Conservation (phyloP, 2,113 vertebrate species). For the Dicrurus megarhynchus region DNA sequence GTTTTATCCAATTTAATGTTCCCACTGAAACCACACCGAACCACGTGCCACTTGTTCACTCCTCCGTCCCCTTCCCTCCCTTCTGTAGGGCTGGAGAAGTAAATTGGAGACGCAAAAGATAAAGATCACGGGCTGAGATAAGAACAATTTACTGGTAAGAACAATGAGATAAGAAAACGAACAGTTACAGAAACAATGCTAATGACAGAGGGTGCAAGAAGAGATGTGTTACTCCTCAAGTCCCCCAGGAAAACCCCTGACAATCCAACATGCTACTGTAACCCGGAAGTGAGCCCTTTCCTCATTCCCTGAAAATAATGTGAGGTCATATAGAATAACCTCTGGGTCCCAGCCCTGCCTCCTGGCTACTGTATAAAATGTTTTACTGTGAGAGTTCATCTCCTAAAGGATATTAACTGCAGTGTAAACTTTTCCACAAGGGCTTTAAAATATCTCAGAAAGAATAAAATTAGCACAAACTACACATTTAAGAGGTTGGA, state of each 20-base stretch:
- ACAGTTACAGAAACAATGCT: no score
- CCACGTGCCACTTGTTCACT: fast-evolving
- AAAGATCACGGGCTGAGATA: neutral
- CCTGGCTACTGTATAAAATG: neutral
- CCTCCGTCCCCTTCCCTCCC: neutral
- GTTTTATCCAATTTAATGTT: neutral
- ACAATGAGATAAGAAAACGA: neutral
- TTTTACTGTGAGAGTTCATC: neutral
- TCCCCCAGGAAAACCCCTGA: neutral
- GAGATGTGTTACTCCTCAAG: neutral
- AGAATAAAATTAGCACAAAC: neutral
- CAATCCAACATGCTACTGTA: fast-evolving
- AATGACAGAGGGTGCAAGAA: neutral
- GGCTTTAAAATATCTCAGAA: neutral
- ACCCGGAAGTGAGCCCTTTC: fast-evolving
- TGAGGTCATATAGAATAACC: neutral
- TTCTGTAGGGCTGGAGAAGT: neutral
- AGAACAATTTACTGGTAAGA: neutral
- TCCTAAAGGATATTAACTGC: neutral
- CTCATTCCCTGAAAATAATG: neutral
- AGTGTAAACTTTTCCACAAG: neutral
- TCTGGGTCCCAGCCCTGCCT: neutral
- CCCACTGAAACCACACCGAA: neutral
- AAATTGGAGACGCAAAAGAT: neutral
- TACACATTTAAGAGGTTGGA: neutral